Evolutionary conservation across 1,140 invertebrate genomes (phyloP).

Genomic region (Nixonia krombeini): DNA sequence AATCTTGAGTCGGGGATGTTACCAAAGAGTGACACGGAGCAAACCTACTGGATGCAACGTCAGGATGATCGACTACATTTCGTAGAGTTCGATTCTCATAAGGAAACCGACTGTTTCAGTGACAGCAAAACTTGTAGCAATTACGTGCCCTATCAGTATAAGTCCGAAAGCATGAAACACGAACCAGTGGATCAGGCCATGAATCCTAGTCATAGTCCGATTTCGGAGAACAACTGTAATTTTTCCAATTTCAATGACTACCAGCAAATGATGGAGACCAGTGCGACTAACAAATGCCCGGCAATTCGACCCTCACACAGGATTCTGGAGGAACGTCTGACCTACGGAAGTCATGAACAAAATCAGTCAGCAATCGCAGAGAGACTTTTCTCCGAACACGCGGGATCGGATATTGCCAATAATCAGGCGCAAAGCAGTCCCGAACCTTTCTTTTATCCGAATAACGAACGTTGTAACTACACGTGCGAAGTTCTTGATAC

Average conservation of each 20-base stretch:
- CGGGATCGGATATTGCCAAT: slow-evolving; percentile 23
- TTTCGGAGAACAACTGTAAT: slow-evolving; percentile 30
- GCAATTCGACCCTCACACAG: slow-evolving; percentile 18
- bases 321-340: slow-evolving; percentile 46
- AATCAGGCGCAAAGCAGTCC: slow-evolving; percentile 54
- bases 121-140: slow-evolving; percentile 17
- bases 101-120: slow-evolving; percentile 22
- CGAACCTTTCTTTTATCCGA: slow-evolving; percentile 61
- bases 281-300: slow-evolving; percentile 18
- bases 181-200: slow-evolving; percentile 41
- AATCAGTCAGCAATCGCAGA: slow-evolving; percentile 32
- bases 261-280: slow-evolving; percentile 38
- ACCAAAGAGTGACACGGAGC: slow-evolving; percentile 35
- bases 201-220: slow-evolving; percentile 53
- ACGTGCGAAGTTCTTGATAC: slow-evolving; percentile 64
- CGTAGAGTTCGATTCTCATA: slow-evolving; percentile 30
- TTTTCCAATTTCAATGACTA: slow-evolving; percentile 41
- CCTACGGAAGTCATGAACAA: slow-evolving; percentile 48
- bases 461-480: slow-evolving; percentile 62
- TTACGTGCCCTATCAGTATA: slow-evolving; percentile 53
- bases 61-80: slow-evolving; percentile 34
- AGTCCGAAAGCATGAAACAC: slow-evolving; percentile 49
- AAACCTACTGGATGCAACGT: slow-evolving; percentile 33
- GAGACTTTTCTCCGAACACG: slow-evolving; percentile 51
- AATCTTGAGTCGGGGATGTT: slow-evolving; percentile 18